These are phyloP conservation scores for Tetrapedia diversipes DNA, from an alignment of 2,888 invertebrate species.

Conservation along the genomic window DNA sequence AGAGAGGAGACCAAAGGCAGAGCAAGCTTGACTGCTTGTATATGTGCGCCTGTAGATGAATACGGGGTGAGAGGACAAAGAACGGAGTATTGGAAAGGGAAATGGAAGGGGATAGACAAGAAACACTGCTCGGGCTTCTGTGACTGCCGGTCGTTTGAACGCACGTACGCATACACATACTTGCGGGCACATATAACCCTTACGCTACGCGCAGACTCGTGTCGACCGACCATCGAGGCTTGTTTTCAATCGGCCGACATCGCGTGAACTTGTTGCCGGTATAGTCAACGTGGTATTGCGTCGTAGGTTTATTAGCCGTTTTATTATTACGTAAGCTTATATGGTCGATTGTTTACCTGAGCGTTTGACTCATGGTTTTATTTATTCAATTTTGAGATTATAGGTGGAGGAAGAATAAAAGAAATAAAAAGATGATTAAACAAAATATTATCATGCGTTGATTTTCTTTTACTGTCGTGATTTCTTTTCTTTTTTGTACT, in stretches of 20 bases:
- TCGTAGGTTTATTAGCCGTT: slow-evolving; percentile 53
- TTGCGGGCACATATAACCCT: background rate
- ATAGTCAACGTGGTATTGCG: slow-evolving; percentile 45
- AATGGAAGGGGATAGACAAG: background rate
- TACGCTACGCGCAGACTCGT: slow-evolving; percentile 30
- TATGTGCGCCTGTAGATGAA: background rate
- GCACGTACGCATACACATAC: background rate
- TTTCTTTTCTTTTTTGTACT: background rate
- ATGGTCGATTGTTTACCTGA: slow-evolving; percentile 39
- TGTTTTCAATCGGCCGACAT: slow-evolving; percentile 53
- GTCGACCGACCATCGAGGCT: slow-evolving; percentile 42
- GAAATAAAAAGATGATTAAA: too few relatives aligned
- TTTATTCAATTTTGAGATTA: background rate
- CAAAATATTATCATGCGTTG: background rate
- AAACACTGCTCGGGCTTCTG: slow-evolving; percentile 17
- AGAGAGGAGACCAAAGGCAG: slow-evolving; percentile 6
- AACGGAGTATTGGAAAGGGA: slow-evolving; percentile 9
- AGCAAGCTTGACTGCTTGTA: background rate
- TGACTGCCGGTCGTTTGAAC: background rate
- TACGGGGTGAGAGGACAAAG: slow-evolving; percentile 25
- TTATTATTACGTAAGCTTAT: slow-evolving; percentile 53
- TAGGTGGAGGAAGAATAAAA: too few relatives aligned
- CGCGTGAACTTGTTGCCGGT: slow-evolving; percentile 55
- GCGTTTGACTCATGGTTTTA: background rate
- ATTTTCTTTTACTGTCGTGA: background rate